These are phyloP conservation scores for Amazona guildingii DNA, from an alignment of 2,113 vertebrate genomes.

Conservation along the genomic window DNA sequence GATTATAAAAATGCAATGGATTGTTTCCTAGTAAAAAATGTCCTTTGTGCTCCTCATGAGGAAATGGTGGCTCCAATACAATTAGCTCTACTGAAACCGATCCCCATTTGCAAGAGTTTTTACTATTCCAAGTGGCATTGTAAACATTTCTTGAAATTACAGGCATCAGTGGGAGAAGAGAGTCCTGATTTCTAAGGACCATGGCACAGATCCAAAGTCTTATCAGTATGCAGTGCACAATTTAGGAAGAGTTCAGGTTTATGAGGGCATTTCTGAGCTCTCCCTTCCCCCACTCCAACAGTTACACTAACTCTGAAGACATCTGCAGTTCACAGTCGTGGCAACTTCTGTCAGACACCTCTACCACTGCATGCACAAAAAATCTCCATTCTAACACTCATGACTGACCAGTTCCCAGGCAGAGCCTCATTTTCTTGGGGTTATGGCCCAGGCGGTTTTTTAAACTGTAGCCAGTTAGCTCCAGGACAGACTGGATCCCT, in stretches of 20 bases:
- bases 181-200: not conserved
- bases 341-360: not conserved
- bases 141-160: not conserved
- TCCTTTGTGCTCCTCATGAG: not conserved
- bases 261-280: not conserved
- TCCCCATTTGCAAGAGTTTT: not conserved
- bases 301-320: not conserved
- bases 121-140: not conserved
- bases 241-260: not conserved
- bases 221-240: not conserved
- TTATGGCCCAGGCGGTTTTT: not conserved
- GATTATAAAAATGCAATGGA: not conserved
- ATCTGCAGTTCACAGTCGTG: not conserved
- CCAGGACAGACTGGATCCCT: not conserved
- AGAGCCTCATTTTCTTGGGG: rapidly evolving
- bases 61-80: not conserved
- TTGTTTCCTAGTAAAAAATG: not conserved
- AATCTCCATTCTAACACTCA: not conserved
- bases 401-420: not conserved
- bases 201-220: not conserved
- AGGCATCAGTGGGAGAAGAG: not conserved
- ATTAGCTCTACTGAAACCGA: not conserved
- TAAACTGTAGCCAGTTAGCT: not conserved
- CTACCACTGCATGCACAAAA: not conserved
- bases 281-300: not conserved